Conservation (phyloP, 2,113 vertebrate species). For the Ploceus nigricollis region DNA sequence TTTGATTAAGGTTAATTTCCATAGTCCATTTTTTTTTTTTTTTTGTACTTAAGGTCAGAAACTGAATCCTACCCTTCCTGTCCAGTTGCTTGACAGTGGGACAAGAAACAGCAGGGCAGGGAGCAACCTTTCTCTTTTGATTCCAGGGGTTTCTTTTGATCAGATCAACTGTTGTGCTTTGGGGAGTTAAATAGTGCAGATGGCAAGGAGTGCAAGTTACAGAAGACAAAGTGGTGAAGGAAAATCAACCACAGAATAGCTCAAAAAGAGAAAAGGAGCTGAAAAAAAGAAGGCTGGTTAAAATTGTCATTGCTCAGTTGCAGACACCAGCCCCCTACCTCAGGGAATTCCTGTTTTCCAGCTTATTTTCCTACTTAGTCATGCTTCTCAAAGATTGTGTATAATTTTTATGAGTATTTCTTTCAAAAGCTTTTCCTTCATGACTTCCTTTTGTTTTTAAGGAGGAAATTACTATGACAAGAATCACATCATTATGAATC, state of each 20-base stretch:
- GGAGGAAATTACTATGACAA: slow-evolving; percentile 79
- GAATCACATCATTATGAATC: slow-evolving; percentile 75
- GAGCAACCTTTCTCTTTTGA: not conserved
- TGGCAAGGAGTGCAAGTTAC: not conserved
- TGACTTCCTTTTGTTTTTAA: slow-evolving; percentile 45
- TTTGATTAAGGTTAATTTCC: not conserved
- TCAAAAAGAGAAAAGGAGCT: not conserved
- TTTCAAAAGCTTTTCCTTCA: not conserved
- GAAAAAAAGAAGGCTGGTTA: not conserved
- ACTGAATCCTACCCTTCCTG: not conserved
- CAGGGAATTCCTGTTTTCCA: not conserved
- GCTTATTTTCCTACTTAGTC: not conserved
- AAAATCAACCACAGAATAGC: not conserved
- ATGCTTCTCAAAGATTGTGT: not conserved
- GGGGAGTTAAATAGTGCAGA: not conserved
- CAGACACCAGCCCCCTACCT: not conserved
- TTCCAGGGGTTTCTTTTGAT: not conserved
- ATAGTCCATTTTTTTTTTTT: not conserved
- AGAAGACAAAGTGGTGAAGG: not conserved
- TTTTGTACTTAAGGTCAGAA: not conserved
- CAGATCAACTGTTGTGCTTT: not conserved
- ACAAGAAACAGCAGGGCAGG: not conserved
- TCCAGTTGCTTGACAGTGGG: not conserved
- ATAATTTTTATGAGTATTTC: not conserved
- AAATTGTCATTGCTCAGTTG: not conserved